phyloP scores from a whole-genome alignment of 2,113 vertebrate species.

The Chlamydotis undulata region DNA sequence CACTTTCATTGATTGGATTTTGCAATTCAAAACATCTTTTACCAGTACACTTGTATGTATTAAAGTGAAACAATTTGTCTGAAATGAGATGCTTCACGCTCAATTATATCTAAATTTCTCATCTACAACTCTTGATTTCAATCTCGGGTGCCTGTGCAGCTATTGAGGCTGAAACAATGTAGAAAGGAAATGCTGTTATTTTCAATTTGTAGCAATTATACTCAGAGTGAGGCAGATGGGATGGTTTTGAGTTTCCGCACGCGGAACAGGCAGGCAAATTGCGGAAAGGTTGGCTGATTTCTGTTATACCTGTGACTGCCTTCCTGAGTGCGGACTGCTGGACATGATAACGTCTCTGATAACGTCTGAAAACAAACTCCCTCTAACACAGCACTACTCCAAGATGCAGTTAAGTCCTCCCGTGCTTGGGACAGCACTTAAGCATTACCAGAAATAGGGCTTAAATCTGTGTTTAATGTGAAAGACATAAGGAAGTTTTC shows the following conservation, averaged over 20 bases:
- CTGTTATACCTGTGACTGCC: not conserved
- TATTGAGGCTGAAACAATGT: slow-evolving; percentile 57
- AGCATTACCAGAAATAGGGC: not conserved
- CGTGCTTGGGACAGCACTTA: not conserved
- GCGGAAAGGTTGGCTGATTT: not conserved
- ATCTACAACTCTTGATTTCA: slow-evolving; percentile 69
- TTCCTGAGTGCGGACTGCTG: not conserved
- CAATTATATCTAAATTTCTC: slow-evolving; percentile 69
- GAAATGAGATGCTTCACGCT: slow-evolving; percentile 66
- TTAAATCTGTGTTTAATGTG: not conserved
- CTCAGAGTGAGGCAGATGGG: not conserved
- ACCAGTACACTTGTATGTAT: slow-evolving; percentile 45
- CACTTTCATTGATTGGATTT: slow-evolving; percentile 63
- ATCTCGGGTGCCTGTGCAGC: slow-evolving; percentile 37
- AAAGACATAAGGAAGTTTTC: not conserved
- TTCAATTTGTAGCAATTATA: slow-evolving; percentile 65
- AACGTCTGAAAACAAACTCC: not conserved
- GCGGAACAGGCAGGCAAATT: not conserved
- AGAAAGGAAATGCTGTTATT: slow-evolving; percentile 50
- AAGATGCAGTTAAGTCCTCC: not conserved
- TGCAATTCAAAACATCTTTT: slow-evolving; percentile 69
- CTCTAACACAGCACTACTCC: not conserved
- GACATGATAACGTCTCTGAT: not conserved
- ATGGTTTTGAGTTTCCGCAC: not conserved
- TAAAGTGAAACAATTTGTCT: slow-evolving; percentile 62